Conservation (phyloP, 2,888 invertebrate species). For the Margaritifera margaritifera region DNA sequence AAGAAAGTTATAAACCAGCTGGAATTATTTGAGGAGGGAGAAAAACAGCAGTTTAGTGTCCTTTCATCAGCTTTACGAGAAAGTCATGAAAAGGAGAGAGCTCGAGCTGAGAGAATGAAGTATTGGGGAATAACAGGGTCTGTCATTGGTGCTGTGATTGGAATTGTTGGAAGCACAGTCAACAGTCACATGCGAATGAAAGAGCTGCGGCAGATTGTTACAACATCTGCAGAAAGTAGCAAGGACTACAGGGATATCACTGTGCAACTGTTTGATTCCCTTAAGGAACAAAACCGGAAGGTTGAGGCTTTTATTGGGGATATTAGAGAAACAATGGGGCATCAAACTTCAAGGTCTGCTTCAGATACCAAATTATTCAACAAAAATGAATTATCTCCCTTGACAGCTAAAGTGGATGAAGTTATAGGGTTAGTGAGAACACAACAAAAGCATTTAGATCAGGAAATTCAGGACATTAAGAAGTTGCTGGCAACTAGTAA, state of each 20-base stretch:
- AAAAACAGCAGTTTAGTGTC: constrained; percentile 80
- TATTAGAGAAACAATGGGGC: constrained; percentile 15
- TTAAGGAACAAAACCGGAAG: constrained; percentile 46
- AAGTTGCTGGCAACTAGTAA: constrained; percentile 41
- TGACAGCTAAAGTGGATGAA: constrained; percentile 41
- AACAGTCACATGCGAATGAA: constrained; percentile 81
- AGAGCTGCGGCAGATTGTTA: constrained; percentile 79
- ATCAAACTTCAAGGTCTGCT: neutral
- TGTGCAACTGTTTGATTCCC: constrained; percentile 34
- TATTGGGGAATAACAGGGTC: constrained; percentile 87
- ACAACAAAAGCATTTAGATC: constrained; percentile 54
- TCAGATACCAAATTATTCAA: constrained; percentile 2
- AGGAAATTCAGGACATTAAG: constrained; percentile 63
- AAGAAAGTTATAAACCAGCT: constrained; percentile 77
- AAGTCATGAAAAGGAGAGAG: constrained; percentile 87
- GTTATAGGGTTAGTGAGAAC: constrained; percentile 38
- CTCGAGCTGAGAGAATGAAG: constrained; percentile 87
- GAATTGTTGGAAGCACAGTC: constrained; percentile 80
- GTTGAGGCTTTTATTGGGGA: constrained; percentile 37
- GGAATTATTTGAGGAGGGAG: constrained; percentile 81
- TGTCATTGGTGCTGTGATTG: constrained; percentile 78
- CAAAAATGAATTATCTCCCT: constrained; percentile 1
- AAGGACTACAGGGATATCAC: constrained; percentile 43
- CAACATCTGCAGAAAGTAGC: constrained; percentile 55
- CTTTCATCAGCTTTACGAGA: constrained; percentile 85